These are phyloP conservation scores for Euproctis similis DNA, from an alignment of 2,888 invertebrate species.

Conservation along the genomic window DNA sequence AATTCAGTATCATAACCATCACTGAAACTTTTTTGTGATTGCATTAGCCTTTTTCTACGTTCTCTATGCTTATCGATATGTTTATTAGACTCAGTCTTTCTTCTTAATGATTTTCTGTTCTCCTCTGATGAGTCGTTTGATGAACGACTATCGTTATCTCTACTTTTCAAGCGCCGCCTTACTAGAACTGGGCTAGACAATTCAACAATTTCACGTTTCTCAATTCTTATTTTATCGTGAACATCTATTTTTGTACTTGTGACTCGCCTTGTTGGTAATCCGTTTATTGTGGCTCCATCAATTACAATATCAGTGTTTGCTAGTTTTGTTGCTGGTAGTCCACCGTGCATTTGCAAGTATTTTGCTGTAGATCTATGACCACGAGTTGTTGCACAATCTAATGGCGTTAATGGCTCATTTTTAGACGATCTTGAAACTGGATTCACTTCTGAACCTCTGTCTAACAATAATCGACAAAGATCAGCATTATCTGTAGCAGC, in stretches of 20 bases:
- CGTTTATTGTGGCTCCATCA: slow-evolving; percentile 60
- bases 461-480: slow-evolving; percentile 90
- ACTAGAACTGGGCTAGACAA: slow-evolving; percentile 57
- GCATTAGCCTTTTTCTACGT: slow-evolving; percentile 47
- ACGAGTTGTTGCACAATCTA: slow-evolving; percentile 92
- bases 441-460: slow-evolving; percentile 90
- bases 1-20: slow-evolving; percentile 67
- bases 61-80: slow-evolving; percentile 47
- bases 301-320: slow-evolving; percentile 64
- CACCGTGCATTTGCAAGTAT: slow-evolving; percentile 92
- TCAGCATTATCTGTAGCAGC: slow-evolving; percentile 95
- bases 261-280: slow-evolving; percentile 61
- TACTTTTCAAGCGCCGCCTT: slow-evolving; percentile 38
- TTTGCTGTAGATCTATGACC: slow-evolving; percentile 94
- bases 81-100: slow-evolving; percentile 34
- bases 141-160: slow-evolving; percentile 41
- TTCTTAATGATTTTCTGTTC: slow-evolving; percentile 42
- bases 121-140: slow-evolving; percentile 65
- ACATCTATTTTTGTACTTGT: slow-evolving; percentile 72
- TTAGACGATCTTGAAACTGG: slow-evolving; percentile 87
- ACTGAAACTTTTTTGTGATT: slow-evolving; percentile 66
- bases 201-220: slow-evolving; percentile 69
- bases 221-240: slow-evolving; percentile 65
- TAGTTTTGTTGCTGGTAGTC: slow-evolving; percentile 85
- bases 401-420: slow-evolving; percentile 90